phyloP scores from a whole-genome alignment of 2,888 invertebrate genomes.

The Ectemnius lituratus region DNA sequence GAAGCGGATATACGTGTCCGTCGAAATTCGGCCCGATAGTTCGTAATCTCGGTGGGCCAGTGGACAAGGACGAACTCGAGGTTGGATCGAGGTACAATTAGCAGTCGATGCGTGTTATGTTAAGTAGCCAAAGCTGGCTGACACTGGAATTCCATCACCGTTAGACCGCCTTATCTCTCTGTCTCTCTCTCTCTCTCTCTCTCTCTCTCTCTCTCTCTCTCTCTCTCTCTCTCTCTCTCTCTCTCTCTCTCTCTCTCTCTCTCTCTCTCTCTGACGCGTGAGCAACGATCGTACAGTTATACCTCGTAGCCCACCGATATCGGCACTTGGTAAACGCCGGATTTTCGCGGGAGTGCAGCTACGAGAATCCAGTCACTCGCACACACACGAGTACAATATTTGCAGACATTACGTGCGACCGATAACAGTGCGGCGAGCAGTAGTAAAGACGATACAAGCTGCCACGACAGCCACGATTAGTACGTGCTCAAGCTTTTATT shows the following conservation, averaged over 20 bases:
- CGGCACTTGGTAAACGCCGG: not conserved
- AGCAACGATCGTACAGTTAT: slow-evolving; percentile 18
- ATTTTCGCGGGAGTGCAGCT: not conserved
- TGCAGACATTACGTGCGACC: not conserved
- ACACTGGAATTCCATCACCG: slow-evolving; percentile 38
- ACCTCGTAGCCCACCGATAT: not conserved
- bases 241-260: slow-evolving; percentile 36
- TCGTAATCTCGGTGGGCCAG: not conserved
- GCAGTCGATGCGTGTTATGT: slow-evolving; percentile 36
- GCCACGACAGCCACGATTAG: slow-evolving; percentile 9
- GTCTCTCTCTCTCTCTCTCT: slow-evolving; percentile 24
- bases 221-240: slow-evolving; percentile 31
- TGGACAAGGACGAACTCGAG: slow-evolving; percentile 24
- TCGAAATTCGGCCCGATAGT: too few species aligned
- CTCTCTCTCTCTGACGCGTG: slow-evolving; percentile 5
- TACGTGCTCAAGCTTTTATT: not conserved
- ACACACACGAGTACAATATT: not conserved
- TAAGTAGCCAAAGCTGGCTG: slow-evolving; percentile 15
- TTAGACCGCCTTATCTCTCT: slow-evolving; percentile 39
- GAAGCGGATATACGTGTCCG: too few species aligned
- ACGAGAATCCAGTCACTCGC: too few species aligned
- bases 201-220: slow-evolving; percentile 29
- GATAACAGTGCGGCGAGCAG: not conserved
- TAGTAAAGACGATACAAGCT: slow-evolving; percentile 1
- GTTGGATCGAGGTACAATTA: slow-evolving; percentile 38